These are phyloP conservation scores for Crotalus helleri DNA, from an alignment of 2,113 vertebrate genomes.

Conservation along the genomic window DNA sequence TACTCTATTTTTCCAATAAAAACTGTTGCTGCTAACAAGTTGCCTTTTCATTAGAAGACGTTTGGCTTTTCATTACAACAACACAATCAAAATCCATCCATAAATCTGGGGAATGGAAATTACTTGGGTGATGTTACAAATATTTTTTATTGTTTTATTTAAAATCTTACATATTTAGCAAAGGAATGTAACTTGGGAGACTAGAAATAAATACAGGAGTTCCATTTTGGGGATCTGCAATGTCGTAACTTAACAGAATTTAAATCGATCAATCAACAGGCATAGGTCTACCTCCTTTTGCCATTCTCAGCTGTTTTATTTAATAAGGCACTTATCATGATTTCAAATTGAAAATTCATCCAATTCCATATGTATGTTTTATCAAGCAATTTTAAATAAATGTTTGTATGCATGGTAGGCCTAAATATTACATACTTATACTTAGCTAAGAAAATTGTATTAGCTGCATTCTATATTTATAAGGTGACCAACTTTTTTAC, in stretches of 20 bases:
- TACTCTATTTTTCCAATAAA: neutral
- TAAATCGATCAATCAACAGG: neutral
- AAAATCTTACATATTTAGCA: neutral
- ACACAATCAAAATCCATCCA: neutral
- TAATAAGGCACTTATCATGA: neutral
- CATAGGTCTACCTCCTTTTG: neutral
- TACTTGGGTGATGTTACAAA: neutral
- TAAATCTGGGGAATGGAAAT: neutral
- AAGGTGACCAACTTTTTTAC: neutral
- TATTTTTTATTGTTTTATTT: neutral
- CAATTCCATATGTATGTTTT: neutral
- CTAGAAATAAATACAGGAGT: neutral
- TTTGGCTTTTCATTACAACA: neutral
- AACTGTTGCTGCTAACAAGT: neutral
- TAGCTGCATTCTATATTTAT: neutral
- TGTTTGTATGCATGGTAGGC: rapidly evolving
- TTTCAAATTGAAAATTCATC: neutral
- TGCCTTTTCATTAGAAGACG: neutral
- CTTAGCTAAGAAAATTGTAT: neutral
- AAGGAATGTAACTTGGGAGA: neutral
- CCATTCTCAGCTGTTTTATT: neutral
- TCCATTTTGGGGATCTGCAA: neutral
- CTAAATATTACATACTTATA: neutral
- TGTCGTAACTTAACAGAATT: neutral
- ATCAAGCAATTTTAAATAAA: neutral